A percentile compares a stretch with the other conserved stretches of the same genome.
Conservation (phyloP, 1,140 invertebrate species). For the Ectropis grisescens region DNA sequence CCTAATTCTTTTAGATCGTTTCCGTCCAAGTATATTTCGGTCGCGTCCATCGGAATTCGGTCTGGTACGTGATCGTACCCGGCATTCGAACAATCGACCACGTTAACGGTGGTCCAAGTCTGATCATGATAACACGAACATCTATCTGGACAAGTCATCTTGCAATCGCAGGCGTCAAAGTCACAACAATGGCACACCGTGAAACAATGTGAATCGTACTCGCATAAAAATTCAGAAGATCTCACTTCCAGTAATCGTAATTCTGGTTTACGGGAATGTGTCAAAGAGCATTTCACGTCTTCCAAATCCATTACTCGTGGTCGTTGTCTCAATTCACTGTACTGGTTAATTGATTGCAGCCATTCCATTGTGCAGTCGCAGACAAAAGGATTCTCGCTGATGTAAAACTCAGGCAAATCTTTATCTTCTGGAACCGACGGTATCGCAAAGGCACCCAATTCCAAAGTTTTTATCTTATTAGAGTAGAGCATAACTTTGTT, state of each 20-base stretch:
- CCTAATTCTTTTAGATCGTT: constrained; percentile 85
- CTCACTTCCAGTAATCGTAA: constrained; percentile 82
- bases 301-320: constrained; percentile 89
- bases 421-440: constrained; percentile 74
- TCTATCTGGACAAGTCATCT: constrained; percentile 90
- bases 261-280: constrained; percentile 79
- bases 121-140: constrained; percentile 93
- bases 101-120: constrained; percentile 87
- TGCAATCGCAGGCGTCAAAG: constrained; percentile 91
- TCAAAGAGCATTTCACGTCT: constrained; percentile 84
- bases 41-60: constrained; percentile 91
- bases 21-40: constrained; percentile 90
- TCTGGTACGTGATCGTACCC: constrained; percentile 81
- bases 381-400: constrained; percentile 84
- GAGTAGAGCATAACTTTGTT: constrained; percentile 83
- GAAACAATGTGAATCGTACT: constrained; percentile 90
- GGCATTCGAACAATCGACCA: constrained; percentile 88
- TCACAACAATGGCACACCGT: constrained; percentile 92
- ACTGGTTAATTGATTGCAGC: constrained; percentile 83
- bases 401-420: constrained; percentile 82
- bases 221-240: constrained; percentile 87
- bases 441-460: constrained; percentile 79
- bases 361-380: constrained; percentile 91
- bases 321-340: constrained; percentile 80
- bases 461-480: constrained; percentile 82